Percentiles rank a stretch among this genome's conserved stretches.
These are phyloP conservation scores for Otis tarda DNA, from an alignment of 2,113 vertebrate species.

Conservation along the genomic window DNA sequence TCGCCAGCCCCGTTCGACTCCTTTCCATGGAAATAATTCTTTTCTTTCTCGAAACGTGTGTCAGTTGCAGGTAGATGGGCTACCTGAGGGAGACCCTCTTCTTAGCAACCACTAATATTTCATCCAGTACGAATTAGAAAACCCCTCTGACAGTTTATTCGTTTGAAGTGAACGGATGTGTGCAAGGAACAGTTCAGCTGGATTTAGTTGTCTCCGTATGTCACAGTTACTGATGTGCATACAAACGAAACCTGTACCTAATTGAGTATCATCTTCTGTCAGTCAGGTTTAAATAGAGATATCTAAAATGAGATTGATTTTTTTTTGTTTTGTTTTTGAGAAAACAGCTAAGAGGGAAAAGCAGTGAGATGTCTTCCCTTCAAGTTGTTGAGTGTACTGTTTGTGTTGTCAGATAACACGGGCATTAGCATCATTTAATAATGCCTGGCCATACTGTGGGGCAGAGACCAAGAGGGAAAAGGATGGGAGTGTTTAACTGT, in stretches of 20 bases:
- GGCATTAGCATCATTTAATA: background rate
- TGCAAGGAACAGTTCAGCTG: background rate
- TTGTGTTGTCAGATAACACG: background rate
- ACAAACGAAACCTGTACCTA: background rate
- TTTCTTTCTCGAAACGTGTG: background rate
- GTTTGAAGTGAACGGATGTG: background rate
- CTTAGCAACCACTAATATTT: background rate
- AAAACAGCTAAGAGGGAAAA: background rate
- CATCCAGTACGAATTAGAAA: background rate
- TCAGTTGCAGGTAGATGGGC: background rate
- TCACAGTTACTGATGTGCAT: background rate
- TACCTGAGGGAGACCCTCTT: background rate
- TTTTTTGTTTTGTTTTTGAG: background rate
- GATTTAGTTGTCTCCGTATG: background rate
- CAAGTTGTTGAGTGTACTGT: background rate
- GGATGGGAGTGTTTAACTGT: background rate
- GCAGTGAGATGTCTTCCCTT: background rate
- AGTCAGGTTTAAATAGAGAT: background rate
- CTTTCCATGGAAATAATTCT: background rate
- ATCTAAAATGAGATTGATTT: background rate
- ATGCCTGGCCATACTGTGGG: background rate
- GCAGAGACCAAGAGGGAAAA: background rate
- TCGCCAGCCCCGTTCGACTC: background rate
- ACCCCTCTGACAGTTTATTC: background rate
- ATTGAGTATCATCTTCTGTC: background rate